Evolutionary conservation across 2,113 vertebrate genomes (phyloP), one percentile per base, ranked within the genome.

Genomic region (Prinia subflava): DNA sequence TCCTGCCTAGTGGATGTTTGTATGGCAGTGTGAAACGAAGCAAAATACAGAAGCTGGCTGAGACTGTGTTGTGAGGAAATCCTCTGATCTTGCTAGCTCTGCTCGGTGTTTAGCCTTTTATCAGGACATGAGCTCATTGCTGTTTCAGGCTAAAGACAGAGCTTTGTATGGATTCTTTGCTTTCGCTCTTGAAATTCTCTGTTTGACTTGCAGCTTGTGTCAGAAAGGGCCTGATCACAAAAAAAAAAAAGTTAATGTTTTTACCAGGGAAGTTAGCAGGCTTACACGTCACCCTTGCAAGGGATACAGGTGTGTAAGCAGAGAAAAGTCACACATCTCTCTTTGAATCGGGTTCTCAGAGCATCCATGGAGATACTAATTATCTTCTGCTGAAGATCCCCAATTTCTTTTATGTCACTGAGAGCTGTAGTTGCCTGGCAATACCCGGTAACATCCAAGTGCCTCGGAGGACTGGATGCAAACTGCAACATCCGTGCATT

Each of bases 91-190:
- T 59, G 47, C 93, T 90, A 87, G 76, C 68, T 93, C 64, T 84
- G 60, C 88, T 90, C 64, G 46, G 88, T 42, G 86, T 93, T 93
- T 92, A 95, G 95, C 76, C 94, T 96, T 95, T 93, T 90, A 95
- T 94, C 89, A 81, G 83, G 69, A 78, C 90, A 68, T 39, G 77
- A 89, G 63, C 83, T 94, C 74, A 10, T 78, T 71, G 90, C 73
- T 89, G 73, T 92, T 95, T 73, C 76, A 73, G 86, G 90, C 69
- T 92, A 82, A 89, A 95, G 89, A 85, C 83, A 89, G 90, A 87
- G 88, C 79, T 96, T 96, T 92, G 70, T 90, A 37, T 42, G 33
- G 50, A 89, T 92, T 90, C 86, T 78, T 86, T 73, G 53, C 80
- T 89, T 90, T 88, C 68, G 24, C 56, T 83, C 86, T 89, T 87